These are phyloP conservation scores for Lordiphosa stackelbergi DNA, from an alignment of 1,140 invertebrate species.

Conservation along the genomic window DNA sequence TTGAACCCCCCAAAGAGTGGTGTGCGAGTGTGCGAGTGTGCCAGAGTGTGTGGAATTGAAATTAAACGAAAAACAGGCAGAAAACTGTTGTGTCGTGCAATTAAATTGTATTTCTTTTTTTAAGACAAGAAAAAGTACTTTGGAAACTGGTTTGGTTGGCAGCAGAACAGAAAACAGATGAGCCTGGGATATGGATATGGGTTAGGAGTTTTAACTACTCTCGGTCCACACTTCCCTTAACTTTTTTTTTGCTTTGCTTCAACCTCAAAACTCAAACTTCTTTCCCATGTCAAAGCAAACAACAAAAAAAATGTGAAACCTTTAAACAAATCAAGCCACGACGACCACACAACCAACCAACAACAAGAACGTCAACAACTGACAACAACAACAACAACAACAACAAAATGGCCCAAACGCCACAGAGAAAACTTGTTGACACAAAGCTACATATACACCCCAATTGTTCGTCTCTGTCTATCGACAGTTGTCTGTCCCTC, in stretches of 20 bases:
- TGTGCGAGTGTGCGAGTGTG: constrained; percentile 14
- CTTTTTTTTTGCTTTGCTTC: not conserved
- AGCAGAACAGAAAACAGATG: not conserved
- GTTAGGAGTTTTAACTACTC: not conserved
- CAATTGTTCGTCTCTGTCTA: constrained; percentile 30
- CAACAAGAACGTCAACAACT: constrained; percentile 50
- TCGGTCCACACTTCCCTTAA: no score
- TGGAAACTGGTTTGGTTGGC: constrained; percentile 31
- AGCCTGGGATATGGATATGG: constrained; percentile 1
- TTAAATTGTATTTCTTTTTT: constrained; percentile 39
- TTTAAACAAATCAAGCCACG: constrained; percentile 70
- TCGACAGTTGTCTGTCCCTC: constrained; percentile 1
- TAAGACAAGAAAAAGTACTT: not conserved
- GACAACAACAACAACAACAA: constrained; percentile 34
- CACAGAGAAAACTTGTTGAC: constrained; percentile 63
- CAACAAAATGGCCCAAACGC: constrained; percentile 65
- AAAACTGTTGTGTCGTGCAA: constrained; percentile 60
- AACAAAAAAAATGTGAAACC: constrained; percentile 42
- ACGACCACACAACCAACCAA: constrained; percentile 53
- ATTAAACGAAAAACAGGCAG: constrained; percentile 58
- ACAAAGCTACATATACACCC: constrained; percentile 44
- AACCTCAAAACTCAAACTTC: constrained; percentile 21
- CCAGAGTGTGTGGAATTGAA: constrained; percentile 44
- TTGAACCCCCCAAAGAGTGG: constrained; percentile 3
- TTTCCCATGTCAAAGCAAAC: constrained; percentile 41